phyloP scores from a whole-genome alignment of 2,888 invertebrate genomes.

The Dryomyza anilis region DNA sequence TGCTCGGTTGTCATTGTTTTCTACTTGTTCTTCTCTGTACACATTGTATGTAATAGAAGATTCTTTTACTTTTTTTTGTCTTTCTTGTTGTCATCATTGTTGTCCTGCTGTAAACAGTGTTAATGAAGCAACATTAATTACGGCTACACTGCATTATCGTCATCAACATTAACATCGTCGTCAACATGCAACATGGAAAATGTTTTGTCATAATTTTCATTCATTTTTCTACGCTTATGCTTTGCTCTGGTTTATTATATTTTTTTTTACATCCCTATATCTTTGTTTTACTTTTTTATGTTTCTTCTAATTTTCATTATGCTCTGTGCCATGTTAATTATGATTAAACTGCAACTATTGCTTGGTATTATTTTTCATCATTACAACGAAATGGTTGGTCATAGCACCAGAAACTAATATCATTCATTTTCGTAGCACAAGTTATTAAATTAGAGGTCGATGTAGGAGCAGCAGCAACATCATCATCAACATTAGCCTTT shows the following conservation, averaged over 20 bases:
- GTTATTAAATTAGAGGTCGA: too few species aligned
- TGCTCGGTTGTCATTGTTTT: neutral
- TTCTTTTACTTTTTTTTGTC: neutral
- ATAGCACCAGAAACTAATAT: too few species aligned
- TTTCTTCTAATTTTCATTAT: too few species aligned
- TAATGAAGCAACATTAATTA: slow-evolving; percentile 26
- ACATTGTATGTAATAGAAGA: too few species aligned
- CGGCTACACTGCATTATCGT: slow-evolving; percentile 10
- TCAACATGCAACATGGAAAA: slow-evolving; percentile 19
- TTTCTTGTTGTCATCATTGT: neutral
- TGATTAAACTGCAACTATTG: slow-evolving; percentile 16
- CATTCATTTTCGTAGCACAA: too few species aligned
- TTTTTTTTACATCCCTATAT: neutral
- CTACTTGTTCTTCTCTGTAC: neutral
- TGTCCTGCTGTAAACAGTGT: slow-evolving; percentile 7
- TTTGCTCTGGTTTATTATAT: neutral
- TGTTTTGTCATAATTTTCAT: slow-evolving; percentile 16
- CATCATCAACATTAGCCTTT: neutral
- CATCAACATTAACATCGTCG: too few species aligned
- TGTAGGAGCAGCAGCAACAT: neutral
- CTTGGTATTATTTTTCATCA: neutral
- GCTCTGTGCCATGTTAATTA: slow-evolving; percentile 20
- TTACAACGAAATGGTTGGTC: too few species aligned
- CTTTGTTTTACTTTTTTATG: too few species aligned
- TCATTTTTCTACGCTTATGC: neutral